Evolutionary conservation across 53 echinoderm and acorn worm species (phyloP).

Genomic region (Temnopleurus reevesii): DNA sequence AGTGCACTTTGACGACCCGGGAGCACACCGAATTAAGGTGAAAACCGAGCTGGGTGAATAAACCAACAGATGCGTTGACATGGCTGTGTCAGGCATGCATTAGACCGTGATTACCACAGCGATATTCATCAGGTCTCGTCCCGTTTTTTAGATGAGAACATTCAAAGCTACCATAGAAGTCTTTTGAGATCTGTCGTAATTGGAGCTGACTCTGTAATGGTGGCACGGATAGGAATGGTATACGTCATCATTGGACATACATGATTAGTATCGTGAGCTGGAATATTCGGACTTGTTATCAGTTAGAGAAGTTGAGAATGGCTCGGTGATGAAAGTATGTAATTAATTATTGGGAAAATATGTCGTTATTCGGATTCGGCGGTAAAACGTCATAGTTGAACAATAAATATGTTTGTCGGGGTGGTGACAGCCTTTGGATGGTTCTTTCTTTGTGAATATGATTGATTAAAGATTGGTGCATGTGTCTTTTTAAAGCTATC

Average conservation of each 20-base stretch:
- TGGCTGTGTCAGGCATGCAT: slow-evolving; percentile 15
- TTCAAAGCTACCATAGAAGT: slow-evolving; percentile 21
- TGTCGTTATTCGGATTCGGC: neutral
- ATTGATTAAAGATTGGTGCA: no score
- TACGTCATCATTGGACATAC: neutral
- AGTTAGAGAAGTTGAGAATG: slow-evolving; percentile 3
- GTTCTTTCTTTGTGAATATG: no score
- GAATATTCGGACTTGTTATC: neutral
- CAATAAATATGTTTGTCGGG: no score
- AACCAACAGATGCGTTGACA: slow-evolving; percentile 56
- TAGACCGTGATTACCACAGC: slow-evolving; percentile 23
- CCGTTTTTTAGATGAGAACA: neutral
- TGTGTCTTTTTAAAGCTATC: no score
- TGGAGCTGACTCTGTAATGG: neutral
- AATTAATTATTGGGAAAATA: neutral
- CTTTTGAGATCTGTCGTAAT: neutral
- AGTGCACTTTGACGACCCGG: slow-evolving; percentile 48
- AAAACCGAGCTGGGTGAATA: slow-evolving; percentile 43
- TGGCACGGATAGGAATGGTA: neutral
- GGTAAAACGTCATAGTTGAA: neutral
- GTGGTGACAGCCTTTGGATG: no score
- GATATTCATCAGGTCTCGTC: slow-evolving; percentile 35
- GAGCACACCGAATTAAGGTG: slow-evolving; percentile 29
- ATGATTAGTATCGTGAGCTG: neutral
- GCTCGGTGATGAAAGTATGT: neutral